A percentile compares a stretch with the other conserved stretches of the same genome.
phyloP scores from a whole-genome alignment of 1,140 invertebrate genomes.

The Pinna nobilis region DNA sequence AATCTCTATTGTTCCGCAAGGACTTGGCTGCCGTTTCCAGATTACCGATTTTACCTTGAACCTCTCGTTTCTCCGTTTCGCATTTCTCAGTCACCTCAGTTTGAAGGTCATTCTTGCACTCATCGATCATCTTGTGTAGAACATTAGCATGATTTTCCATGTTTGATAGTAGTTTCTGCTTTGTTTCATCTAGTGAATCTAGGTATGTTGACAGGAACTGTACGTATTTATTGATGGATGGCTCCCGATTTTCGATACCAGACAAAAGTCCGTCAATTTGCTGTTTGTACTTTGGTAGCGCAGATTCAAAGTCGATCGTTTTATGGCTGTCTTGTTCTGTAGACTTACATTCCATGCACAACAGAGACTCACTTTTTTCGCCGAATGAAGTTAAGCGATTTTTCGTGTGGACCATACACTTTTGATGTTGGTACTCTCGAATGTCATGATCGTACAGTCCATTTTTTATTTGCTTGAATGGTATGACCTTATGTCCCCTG shows the following conservation, averaged over 20 bases:
- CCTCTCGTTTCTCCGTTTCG: conserved; percentile 46
- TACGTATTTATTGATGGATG: conserved; percentile 52
- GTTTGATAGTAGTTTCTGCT: conserved; percentile 31
- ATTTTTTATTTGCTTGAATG: conserved; percentile 59
- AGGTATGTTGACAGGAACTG: conserved; percentile 55
- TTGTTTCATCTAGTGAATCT: conserved; percentile 44
- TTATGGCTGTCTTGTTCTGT: conserved; percentile 57
- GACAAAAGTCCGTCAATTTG: conserved; percentile 54
- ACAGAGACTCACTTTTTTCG: conserved; percentile 53
- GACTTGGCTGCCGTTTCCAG: conserved; percentile 46
- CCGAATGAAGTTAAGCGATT: conserved; percentile 54
- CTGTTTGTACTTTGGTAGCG: conserved; percentile 43
- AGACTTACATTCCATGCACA: conserved; percentile 60
- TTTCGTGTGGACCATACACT: conserved; percentile 50
- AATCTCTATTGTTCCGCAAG: conserved; percentile 51
- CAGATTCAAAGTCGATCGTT: conserved; percentile 42
- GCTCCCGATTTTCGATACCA: conserved; percentile 51
- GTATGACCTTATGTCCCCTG: conserved; percentile 60
- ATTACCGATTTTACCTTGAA: conserved; percentile 46
- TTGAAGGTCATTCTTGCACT: conserved; percentile 46
- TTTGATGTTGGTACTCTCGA: conserved; percentile 48
- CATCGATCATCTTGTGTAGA: conserved; percentile 65
- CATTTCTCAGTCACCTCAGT: conserved; percentile 41
- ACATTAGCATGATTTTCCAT: conserved; percentile 57
- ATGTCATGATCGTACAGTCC: conserved; percentile 68